Evolutionary conservation across 2,113 vertebrate species (phyloP).

Genomic region (Scomber japonicus): DNA sequence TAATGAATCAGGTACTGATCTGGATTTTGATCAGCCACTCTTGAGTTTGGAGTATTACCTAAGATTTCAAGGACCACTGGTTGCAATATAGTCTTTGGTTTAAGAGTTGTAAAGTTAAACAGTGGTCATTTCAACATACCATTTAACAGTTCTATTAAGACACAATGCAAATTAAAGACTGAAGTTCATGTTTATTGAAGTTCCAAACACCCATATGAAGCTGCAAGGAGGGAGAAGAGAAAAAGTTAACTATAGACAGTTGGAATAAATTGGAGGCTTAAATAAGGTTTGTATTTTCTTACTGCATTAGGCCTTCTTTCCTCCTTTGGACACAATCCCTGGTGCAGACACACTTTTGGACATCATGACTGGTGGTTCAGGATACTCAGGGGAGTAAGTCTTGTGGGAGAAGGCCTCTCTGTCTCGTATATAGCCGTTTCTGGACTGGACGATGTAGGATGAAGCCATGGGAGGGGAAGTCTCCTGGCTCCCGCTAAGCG

Average conservation of each 20-base stretch:
- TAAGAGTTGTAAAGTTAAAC: no score
- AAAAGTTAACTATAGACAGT: background rate
- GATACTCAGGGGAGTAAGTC: background rate
- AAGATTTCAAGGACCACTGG: no score
- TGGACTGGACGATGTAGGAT: slow-evolving; percentile 24
- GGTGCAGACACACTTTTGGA: background rate
- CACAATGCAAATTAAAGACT: no score
- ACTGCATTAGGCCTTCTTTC: background rate
- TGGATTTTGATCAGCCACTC: no score
- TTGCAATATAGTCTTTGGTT: no score
- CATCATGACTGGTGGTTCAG: background rate
- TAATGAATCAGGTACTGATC: no score
- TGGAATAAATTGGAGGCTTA: no score
- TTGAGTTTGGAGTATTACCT: no score
- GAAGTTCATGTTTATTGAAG: no score
- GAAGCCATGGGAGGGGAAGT: background rate
- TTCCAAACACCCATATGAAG: no score
- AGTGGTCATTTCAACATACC: no score
- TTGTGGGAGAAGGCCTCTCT: background rate
- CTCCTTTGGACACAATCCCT: background rate
- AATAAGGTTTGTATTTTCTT: background rate
- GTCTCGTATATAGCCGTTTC: background rate
- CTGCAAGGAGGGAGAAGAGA: background rate
- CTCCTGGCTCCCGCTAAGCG: background rate
- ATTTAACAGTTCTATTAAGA: no score